phyloP scores from a whole-genome alignment of 1,140 invertebrate genomes.

The honey bee (Apis mellifera) region DNA sequence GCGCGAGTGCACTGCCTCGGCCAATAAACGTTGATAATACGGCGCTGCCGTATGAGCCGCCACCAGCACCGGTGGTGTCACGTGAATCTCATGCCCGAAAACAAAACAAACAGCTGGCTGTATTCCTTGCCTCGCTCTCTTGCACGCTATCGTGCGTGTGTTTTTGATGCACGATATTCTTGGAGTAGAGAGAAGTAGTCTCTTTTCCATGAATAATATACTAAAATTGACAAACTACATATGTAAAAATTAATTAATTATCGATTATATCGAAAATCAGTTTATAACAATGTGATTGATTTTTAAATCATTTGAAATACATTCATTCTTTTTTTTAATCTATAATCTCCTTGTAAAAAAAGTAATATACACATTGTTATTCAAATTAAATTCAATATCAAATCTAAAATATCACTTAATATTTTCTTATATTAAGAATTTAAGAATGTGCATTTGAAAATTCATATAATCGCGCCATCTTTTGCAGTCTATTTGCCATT shows the following conservation, averaged over 20 bases:
- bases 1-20: slow-evolving; percentile 60
- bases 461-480: slow-evolving; percentile 46
- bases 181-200: not conserved
- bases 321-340: not conserved
- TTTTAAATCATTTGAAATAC: not conserved
- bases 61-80: slow-evolving; percentile 74
- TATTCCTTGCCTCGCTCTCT: slow-evolving; percentile 53
- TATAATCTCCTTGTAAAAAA: not conserved
- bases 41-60: slow-evolving; percentile 65
- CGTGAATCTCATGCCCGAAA: slow-evolving; percentile 80
- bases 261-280: not conserved
- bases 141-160: slow-evolving; percentile 54
- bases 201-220: not conserved
- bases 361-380: not conserved
- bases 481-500: not conserved
- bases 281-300: not conserved
- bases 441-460: slow-evolving; percentile 30
- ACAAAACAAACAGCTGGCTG: slow-evolving; percentile 80
- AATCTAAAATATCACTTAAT: not conserved
- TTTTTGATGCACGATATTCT: slow-evolving; percentile 35
- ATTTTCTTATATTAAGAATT: not conserved
- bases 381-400: not conserved
- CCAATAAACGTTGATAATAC: slow-evolving; percentile 67
- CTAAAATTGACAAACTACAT: not conserved
- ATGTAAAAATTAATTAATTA: not conserved